Percentiles rank a stretch among this genome's conserved stretches.
phyloP scores from a whole-genome alignment of 2,797 vertebrate species.

The Typhlichthys subterraneus region DNA sequence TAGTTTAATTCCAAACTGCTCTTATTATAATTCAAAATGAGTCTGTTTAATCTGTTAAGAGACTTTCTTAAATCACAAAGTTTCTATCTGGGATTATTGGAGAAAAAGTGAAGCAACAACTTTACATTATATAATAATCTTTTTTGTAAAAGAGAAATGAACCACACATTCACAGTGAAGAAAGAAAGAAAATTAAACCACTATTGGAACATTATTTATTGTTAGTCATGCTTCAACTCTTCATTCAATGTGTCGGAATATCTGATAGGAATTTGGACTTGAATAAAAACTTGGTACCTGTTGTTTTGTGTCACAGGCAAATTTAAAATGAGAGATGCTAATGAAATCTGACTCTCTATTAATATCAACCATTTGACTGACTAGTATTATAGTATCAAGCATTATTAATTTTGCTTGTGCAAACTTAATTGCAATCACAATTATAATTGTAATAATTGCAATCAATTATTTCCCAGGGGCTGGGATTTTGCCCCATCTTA shows the following conservation, averaged over 20 bases:
- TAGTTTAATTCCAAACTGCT: slow-evolving; percentile 16
- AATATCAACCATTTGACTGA: background rate
- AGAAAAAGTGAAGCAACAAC: background rate
- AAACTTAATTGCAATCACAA: slow-evolving; percentile 43
- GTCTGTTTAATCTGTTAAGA: background rate
- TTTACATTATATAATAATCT: background rate
- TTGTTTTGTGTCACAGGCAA: slow-evolving; percentile 67
- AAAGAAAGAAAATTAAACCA: slow-evolving; percentile 7
- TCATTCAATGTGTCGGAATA: slow-evolving; percentile 10
- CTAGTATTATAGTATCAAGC: slow-evolving; percentile 42
- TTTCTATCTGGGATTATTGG: slow-evolving; percentile 2
- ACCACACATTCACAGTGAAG: background rate
- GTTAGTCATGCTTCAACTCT: slow-evolving; percentile 13
- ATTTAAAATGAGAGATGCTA: slow-evolving; percentile 45
- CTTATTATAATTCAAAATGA: slow-evolving; percentile 11
- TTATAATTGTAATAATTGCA: no score
- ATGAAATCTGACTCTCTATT: slow-evolving; percentile 34
- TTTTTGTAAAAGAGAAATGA: slow-evolving; percentile 4
- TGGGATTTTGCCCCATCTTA: no score
- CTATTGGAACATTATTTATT: slow-evolving; percentile 28
- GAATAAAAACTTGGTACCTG: background rate
- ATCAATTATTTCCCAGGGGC: no score
- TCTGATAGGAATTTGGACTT: slow-evolving; percentile 9
- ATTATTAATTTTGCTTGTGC: slow-evolving; percentile 42
- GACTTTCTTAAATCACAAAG: background rate